phyloP scores from a whole-genome alignment of 2,113 vertebrate species.

The Chloebia gouldiae region DNA sequence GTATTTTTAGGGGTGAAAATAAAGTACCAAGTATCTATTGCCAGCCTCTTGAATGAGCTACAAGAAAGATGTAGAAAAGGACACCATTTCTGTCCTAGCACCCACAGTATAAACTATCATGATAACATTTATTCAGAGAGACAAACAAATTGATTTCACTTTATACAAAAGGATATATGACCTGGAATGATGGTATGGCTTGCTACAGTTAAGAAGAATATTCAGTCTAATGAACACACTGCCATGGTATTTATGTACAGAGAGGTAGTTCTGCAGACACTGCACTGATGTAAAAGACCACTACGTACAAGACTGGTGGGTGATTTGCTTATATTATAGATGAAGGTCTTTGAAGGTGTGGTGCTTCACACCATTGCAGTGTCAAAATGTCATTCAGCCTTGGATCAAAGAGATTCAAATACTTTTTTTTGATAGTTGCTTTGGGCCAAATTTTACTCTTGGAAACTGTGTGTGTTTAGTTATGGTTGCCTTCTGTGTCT shows the following conservation, averaged over 20 bases:
- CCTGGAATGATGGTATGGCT: not conserved
- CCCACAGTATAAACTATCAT: not conserved
- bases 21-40: not conserved
- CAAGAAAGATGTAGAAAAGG: not conserved
- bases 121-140: not conserved
- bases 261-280: not conserved
- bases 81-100: not conserved
- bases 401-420: not conserved
- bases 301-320: not conserved
- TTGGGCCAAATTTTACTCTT: not conserved
- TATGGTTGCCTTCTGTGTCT: not conserved
- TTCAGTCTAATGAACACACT: not conserved
- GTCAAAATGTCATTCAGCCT: not conserved
- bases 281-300: not conserved
- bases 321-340: not conserved
- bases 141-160: not conserved
- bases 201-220: not conserved
- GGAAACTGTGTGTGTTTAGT: not conserved
- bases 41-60: not conserved
- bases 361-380: not conserved
- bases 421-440: not conserved
- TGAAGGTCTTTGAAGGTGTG: not conserved
- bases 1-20: not conserved
- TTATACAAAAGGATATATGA: not conserved
- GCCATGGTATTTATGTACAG: not conserved